Percentiles rank a stretch among this genome's conserved stretches.
Evolutionary conservation across 2,797 vertebrate species (phyloP).

Genomic region (Kryptopterus vitreolus): DNA sequence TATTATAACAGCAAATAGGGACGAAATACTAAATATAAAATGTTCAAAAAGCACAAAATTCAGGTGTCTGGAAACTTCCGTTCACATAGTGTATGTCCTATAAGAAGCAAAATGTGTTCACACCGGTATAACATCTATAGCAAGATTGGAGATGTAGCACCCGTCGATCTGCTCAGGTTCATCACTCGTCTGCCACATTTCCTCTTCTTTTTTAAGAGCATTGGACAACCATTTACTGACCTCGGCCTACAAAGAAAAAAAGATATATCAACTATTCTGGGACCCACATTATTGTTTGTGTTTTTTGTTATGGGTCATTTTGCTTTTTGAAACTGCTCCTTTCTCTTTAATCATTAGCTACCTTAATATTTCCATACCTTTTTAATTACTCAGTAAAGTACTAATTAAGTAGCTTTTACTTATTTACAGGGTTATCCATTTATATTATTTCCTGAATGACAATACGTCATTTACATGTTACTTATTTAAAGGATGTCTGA

Average conservation of each 20-base stretch:
- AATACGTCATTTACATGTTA: background rate
- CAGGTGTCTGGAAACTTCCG: too few relatives aligned
- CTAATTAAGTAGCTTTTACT: background rate
- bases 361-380: background rate
- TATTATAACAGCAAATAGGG: too few relatives aligned
- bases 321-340: background rate
- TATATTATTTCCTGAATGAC: background rate
- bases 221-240: slow-evolving; percentile 68
- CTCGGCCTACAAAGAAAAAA: slow-evolving; percentile 63
- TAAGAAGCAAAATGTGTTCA: slow-evolving; percentile 5
- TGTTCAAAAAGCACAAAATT: too few relatives aligned
- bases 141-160: slow-evolving; percentile 79
- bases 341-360: background rate
- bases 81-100: too few relatives aligned
- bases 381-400: background rate
- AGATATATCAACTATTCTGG: background rate
- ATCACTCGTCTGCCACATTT: slow-evolving; percentile 71
- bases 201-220: slow-evolving; percentile 75
- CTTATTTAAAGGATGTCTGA: background rate
- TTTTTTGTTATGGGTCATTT: background rate
- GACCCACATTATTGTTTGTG: background rate
- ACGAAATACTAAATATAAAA: too few relatives aligned
- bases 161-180: slow-evolving; percentile 73
- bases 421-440: background rate
- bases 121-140: slow-evolving; percentile 85